These are phyloP conservation scores for Porites lobata DNA, from an alignment of 92 coral and sea anemone species.

Conservation along the genomic window DNA sequence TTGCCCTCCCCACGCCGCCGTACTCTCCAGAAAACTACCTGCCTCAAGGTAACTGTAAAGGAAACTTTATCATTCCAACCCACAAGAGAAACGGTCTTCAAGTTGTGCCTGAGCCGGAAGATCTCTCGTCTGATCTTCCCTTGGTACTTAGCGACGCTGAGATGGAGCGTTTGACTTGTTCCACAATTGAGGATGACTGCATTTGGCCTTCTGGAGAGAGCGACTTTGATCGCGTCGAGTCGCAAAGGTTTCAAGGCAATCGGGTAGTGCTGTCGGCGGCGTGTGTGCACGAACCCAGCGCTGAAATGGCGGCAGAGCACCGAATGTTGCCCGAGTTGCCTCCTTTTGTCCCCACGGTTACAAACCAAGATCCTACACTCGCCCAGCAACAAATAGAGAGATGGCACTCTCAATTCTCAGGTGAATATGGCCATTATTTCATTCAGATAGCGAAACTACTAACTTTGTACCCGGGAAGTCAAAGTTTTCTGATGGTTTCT, in stretches of 20 bases:
- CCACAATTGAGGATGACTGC: constrained; percentile 90
- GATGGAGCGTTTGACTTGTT: constrained; percentile 91
- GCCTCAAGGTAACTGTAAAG: constrained; percentile 63
- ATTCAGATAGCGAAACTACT: not conserved
- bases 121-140: constrained; percentile 88
- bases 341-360: constrained; percentile 41
- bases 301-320: constrained; percentile 56
- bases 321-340: constrained; percentile 40
- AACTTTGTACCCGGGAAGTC: not conserved
- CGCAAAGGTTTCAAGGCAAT: constrained; percentile 53
- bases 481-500: constrained; percentile 4
- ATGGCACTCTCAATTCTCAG: constrained; percentile 50
- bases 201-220: constrained; percentile 83
- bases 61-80: constrained; percentile 54
- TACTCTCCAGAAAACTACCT: constrained; percentile 92
- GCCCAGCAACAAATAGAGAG: constrained; percentile 43
- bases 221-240: constrained; percentile 76
- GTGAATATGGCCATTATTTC: constrained; percentile 38
- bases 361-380: constrained; percentile 37
- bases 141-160: constrained; percentile 96
- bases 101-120: constrained; percentile 98
- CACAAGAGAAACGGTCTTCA: constrained; percentile 79
- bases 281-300: constrained; percentile 38
- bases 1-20: constrained; percentile 97
- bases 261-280: constrained; percentile 41